These are phyloP conservation scores for Ranitomeya variabilis DNA, from an alignment of 2,113 vertebrate species.

Conservation along the genomic window DNA sequence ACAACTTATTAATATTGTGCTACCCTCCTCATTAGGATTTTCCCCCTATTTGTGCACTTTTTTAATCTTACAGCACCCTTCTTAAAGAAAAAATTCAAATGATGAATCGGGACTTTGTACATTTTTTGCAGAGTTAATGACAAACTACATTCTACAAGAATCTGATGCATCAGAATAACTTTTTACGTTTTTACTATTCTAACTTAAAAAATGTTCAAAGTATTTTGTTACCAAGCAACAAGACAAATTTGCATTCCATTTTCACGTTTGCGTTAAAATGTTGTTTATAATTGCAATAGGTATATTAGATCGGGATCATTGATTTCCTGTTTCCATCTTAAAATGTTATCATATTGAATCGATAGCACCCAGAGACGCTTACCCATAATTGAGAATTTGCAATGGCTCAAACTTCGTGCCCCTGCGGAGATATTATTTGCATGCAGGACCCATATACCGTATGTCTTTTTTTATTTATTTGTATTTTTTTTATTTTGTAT, in stretches of 20 bases:
- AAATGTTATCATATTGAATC: constrained; percentile 49
- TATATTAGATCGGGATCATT: constrained; percentile 47
- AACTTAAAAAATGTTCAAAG: constrained; percentile 3
- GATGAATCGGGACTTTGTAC: too few relatives aligned
- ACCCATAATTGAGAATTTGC: constrained; percentile 24
- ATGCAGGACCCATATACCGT: background rate
- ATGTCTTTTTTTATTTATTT: background rate
- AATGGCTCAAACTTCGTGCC: constrained; percentile 15
- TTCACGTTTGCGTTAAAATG: constrained; percentile 53
- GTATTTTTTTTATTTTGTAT: too few relatives aligned
- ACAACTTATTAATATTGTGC: too few relatives aligned
- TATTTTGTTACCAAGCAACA: constrained; percentile 43
- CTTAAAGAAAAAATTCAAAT: too few relatives aligned
- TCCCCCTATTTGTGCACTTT: too few relatives aligned
- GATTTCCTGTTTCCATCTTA: constrained; percentile 46
- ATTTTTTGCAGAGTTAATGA: background rate
- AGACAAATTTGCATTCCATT: constrained; percentile 52
- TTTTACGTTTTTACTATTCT: background rate
- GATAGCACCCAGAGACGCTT: constrained; percentile 28
- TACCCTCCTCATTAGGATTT: too few relatives aligned
- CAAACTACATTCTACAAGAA: background rate
- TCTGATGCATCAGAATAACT: background rate
- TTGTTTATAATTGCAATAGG: constrained; percentile 53
- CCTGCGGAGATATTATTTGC: constrained; percentile 32
- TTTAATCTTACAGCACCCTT: too few relatives aligned